Evolutionary conservation across 1,140 invertebrate genomes (phyloP), one percentile per base, ranked within the genome.

Genomic region (Atopsyche davidsoni): DNA sequence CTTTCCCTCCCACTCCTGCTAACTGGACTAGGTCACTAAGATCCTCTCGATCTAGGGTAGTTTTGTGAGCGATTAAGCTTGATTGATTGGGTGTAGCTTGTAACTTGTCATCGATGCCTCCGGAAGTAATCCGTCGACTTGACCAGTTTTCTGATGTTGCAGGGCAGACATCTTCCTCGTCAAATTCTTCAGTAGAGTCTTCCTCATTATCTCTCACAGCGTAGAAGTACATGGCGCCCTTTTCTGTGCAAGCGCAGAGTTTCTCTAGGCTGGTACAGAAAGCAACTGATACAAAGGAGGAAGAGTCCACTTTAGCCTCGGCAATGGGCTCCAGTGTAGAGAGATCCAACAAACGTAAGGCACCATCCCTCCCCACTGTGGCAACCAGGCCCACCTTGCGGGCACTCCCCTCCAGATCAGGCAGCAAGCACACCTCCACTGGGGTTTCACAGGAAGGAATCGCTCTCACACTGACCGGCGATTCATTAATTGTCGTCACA

Each of bases 231-330:
- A 94, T 74, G 40, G 82, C 80, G 2, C 91, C 90, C 46, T 80
- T 76, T 44, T 76, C 80, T 1, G 88, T 90, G 46, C 85, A 87
- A 4, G 82, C 85, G 66, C 90, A 93, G 14, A 95, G 68, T 43
- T 88, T 76, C 60, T 93, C 90, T 36, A 92, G 78, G 70, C 85
- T 86, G 14, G 80, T 83, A 61, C 86, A 89, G 65, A 86, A 89
- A 3, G 79, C 79, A 13, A 82, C 82, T 1, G 86, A 85, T 10
- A 85, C 77, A 60, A 88, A 88, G 59, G 79, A 80, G 23, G 79
- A 75, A n/a, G 76, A 75, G 0, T 83, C 79, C 23, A 83, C 70
- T 58, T 75, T 75, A 9, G 83, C 80, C 44, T 81, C 73, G 2
- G 78, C 78, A 4, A 85, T 64, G 6, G 76, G 75, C 55, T 77